phyloP scores from a whole-genome alignment of 2,888 invertebrate species.

The Hyppa rectilinea region DNA sequence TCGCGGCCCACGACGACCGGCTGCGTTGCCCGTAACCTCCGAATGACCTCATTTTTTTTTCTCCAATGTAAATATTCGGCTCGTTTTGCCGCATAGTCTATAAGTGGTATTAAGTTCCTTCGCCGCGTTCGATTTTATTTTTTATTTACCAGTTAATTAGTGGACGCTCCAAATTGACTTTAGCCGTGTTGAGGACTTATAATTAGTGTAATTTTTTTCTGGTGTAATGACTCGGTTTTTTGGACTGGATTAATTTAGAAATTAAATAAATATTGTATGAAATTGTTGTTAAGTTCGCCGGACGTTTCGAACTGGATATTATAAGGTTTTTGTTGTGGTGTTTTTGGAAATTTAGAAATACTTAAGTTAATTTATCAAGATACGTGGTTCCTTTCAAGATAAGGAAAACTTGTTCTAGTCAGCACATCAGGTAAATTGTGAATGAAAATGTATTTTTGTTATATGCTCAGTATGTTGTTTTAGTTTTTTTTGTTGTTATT shows the following conservation, averaged over 20 bases:
- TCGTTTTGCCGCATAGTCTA: slow-evolving; percentile 89
- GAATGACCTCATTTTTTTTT: slow-evolving; percentile 90
- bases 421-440: slow-evolving; percentile 61
- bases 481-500: slow-evolving; percentile 5
- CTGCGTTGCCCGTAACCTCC: slow-evolving; percentile 90
- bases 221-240: slow-evolving; percentile 77
- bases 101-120: slow-evolving; percentile 90
- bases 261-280: slow-evolving; percentile 63
- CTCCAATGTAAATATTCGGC: slow-evolving; percentile 91
- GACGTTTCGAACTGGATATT: slow-evolving; percentile 72
- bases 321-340: slow-evolving; percentile 75
- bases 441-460: slow-evolving; percentile 33
- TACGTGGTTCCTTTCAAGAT: slow-evolving; percentile 50
- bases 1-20: slow-evolving; percentile 89
- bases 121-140: slow-evolving; percentile 78
- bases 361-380: slow-evolving; percentile 46
- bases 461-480: slow-evolving; percentile 7
- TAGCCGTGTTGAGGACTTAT: slow-evolving; percentile 76
- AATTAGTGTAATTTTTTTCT: slow-evolving; percentile 76
- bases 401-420: slow-evolving; percentile 52
- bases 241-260: slow-evolving; percentile 72
- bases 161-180: slow-evolving; percentile 77
- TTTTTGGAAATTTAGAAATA: slow-evolving; percentile 62
- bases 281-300: slow-evolving; percentile 71
- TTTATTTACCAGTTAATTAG: slow-evolving; percentile 74